Conservation (phyloP, 2,888 invertebrate species). For the Eupithecia subfuscata region DNA sequence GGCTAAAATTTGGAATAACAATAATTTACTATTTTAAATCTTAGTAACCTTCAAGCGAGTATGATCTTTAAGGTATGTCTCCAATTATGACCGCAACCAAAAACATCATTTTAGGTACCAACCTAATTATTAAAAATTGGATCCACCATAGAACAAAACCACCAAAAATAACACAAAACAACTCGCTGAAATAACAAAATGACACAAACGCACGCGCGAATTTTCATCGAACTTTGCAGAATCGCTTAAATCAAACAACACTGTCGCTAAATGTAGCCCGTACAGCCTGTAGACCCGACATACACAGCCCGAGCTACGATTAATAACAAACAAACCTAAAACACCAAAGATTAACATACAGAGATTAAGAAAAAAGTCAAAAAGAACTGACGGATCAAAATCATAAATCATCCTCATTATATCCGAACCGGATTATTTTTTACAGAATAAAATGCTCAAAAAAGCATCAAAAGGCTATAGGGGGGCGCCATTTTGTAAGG, state of each 20-base stretch:
- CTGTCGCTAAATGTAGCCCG: conserved; percentile 38
- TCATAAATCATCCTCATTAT: conserved; percentile 84
- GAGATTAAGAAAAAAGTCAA: conserved; percentile 74
- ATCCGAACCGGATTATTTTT: conserved; percentile 83
- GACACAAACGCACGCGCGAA: conserved; percentile 22
- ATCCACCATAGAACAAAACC: neutral
- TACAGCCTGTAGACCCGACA: conserved; percentile 18
- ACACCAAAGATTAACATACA: conserved; percentile 78
- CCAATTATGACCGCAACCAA: neutral
- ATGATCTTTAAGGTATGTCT: too few species aligned
- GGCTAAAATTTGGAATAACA: too few species aligned
- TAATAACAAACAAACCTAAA: conserved; percentile 73
- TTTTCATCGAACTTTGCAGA: conserved; percentile 29
- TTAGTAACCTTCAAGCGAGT: too few species aligned
- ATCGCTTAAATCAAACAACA: conserved; percentile 37
- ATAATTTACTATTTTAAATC: too few species aligned
- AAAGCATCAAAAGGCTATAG: conserved; percentile 81
- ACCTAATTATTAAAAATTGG: neutral
- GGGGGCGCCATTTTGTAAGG: conserved; percentile 82
- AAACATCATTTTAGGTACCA: neutral
- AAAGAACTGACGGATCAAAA: conserved; percentile 76
- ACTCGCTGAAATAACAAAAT: neutral
- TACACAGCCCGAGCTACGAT: conserved; percentile 56
- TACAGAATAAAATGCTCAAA: conserved; percentile 81
- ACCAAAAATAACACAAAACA: neutral